Evolutionary conservation across 2,113 vertebrate species (phyloP).

Genomic region (Petrocephalus zakoni): DNA sequence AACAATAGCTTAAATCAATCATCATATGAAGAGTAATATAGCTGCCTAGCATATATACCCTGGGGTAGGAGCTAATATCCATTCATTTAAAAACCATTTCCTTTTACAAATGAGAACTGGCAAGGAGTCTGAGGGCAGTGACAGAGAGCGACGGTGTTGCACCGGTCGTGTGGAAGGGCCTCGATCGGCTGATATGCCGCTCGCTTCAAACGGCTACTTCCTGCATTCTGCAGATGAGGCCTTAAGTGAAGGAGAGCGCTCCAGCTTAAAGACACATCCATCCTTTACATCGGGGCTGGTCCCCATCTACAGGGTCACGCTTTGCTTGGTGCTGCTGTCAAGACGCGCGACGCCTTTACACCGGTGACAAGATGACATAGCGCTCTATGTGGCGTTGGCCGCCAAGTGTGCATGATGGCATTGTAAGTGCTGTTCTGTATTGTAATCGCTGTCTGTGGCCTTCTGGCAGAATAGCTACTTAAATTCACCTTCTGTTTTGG

Average conservation of each 20-base stretch:
- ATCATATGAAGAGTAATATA: slow-evolving; percentile 11
- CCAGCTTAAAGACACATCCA: background rate
- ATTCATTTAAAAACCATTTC: slow-evolving; percentile 17
- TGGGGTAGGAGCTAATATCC: slow-evolving; percentile 16
- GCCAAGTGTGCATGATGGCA: background rate
- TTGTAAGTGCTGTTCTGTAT: slow-evolving; percentile 13
- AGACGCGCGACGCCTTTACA: background rate
- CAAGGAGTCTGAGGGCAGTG: background rate
- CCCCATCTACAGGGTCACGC: background rate
- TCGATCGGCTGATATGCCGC: slow-evolving; percentile 43
- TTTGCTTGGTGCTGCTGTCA: background rate
- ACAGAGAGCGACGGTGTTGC: slow-evolving; percentile 21
- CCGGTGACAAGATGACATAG: background rate
- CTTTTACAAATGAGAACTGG: slow-evolving; percentile 16
- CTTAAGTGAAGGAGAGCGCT: background rate
- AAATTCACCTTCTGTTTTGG: background rate
- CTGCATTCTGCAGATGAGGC: slow-evolving; percentile 25
- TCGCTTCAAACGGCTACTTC: background rate
- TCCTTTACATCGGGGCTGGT: background rate
- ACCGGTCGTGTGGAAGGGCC: slow-evolving; percentile 21
- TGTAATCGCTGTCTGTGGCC: background rate
- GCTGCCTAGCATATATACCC: slow-evolving; percentile 10
- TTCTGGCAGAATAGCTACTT: background rate
- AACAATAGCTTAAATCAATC: slow-evolving; percentile 12
- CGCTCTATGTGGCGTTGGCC: background rate